Percentiles rank a stretch among this genome's conserved stretches.
Evolutionary conservation across 1,140 invertebrate species (phyloP).

Genomic region (Paramacrobiotus metropolitanus): DNA sequence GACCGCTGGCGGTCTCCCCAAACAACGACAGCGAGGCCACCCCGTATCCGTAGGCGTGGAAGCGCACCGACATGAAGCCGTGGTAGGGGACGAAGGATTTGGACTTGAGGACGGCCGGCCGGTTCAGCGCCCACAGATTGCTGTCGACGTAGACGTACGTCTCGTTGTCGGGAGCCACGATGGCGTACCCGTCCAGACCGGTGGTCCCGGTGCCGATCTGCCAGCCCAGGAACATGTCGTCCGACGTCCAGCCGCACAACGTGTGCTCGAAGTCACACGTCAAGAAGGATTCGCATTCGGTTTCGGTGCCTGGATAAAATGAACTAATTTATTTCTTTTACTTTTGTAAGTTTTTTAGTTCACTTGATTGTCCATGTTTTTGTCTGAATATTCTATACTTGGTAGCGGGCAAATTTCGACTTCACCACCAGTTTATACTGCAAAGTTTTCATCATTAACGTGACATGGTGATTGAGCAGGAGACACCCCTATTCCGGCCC

Average conservation of each 20-base stretch:
- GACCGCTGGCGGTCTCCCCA: neutral
- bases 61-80: neutral
- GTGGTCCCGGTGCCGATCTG: neutral
- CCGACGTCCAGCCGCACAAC: neutral
- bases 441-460: no score
- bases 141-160: neutral
- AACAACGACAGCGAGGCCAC: neutral
- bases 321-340: no score
- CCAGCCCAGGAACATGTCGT: neutral
- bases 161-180: neutral
- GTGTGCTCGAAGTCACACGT: neutral
- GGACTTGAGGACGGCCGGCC: neutral
- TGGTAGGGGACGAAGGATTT: neutral
- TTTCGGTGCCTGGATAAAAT: no score
- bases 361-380: no score
- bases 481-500: no score
- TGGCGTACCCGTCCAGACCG: neutral
- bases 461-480: no score
- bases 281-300: no score
- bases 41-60: neutral
- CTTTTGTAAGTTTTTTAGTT: no score
- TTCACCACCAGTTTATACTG: no score
- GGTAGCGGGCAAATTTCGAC: no score
- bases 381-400: no score
- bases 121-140: neutral